Evolutionary conservation across 30 jellyfish, hydroid and myxozoan genomes (phyloP).

Genomic region (Mastigias papua): DNA sequence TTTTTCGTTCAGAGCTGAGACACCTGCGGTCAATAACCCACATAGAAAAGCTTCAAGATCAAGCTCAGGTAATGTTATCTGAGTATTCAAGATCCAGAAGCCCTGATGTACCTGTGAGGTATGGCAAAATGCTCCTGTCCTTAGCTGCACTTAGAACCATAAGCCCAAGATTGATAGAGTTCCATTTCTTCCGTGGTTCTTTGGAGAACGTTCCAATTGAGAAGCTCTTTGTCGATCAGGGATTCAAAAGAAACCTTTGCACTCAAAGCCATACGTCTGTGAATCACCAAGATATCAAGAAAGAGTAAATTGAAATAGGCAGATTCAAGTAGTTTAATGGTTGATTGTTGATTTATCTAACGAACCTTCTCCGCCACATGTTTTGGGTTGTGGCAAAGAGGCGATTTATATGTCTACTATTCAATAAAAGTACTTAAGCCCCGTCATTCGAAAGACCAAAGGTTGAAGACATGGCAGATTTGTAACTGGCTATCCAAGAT

Average conservation of each 20-base stretch:
- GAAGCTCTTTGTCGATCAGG: slow-evolving; percentile 59
- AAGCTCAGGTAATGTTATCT: slow-evolving; percentile 82
- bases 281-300: slow-evolving; percentile 6
- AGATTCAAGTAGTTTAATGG: not conserved
- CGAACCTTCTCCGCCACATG: not conserved
- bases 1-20: slow-evolving; percentile 64
- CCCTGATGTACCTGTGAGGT: slow-evolving; percentile 68
- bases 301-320: slow-evolving; percentile 6
- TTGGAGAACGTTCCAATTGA: slow-evolving; percentile 66
- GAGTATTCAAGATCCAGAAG: slow-evolving; percentile 67
- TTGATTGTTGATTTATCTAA: not conserved
- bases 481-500: too few species aligned
- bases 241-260: slow-evolving; percentile 40
- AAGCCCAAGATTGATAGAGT: slow-evolving; percentile 65
- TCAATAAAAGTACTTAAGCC: too few species aligned
- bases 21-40: slow-evolving; percentile 51
- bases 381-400: not conserved
- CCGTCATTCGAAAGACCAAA: too few species aligned
- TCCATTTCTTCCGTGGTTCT: slow-evolving; percentile 74
- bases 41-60: slow-evolving; percentile 84
- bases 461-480: too few species aligned
- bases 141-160: slow-evolving; percentile 63
- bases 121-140: slow-evolving; percentile 78
- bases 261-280: slow-evolving; percentile 13
- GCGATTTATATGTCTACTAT: not conserved